These are phyloP conservation scores for Melipona bicolor DNA, from an alignment of 2,888 invertebrate species.

Conservation along the genomic window DNA sequence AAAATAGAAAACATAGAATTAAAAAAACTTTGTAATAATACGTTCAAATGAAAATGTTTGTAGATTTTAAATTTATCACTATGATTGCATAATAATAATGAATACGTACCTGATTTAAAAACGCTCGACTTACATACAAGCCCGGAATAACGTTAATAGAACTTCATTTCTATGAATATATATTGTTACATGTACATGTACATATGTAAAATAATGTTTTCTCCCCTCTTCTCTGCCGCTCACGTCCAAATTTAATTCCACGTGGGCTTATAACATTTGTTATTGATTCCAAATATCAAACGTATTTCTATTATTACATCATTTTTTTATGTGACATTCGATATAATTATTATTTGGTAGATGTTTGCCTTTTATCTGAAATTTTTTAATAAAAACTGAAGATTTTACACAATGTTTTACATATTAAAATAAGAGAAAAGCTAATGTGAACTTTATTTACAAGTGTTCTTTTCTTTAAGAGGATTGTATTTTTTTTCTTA, in stretches of 20 bases:
- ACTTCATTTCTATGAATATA: background rate
- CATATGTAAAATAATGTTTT: background rate
- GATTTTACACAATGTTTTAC: background rate
- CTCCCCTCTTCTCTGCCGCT: background rate
- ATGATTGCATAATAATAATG: background rate
- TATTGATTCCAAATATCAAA: background rate
- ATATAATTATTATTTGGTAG: background rate
- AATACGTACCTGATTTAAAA: background rate
- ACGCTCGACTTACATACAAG: conserved; percentile 4
- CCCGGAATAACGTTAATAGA: conserved; percentile 22
- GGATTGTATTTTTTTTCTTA: background rate
- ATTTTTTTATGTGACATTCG: background rate
- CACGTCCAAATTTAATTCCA: conserved; percentile 43
- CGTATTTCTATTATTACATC: background rate
- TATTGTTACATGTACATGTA: background rate
- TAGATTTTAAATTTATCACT: background rate
- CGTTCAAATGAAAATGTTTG: background rate
- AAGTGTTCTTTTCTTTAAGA: background rate
- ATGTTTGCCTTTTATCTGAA: background rate
- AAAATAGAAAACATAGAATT: background rate
- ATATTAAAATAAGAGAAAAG: background rate
- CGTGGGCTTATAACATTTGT: conserved; percentile 50
- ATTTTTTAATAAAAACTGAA: background rate
- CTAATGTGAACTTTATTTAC: background rate
- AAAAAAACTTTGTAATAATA: background rate